These are phyloP conservation scores for Papilio xuthus DNA, from an alignment of 1,140 invertebrate genomes.

Conservation along the genomic window DNA sequence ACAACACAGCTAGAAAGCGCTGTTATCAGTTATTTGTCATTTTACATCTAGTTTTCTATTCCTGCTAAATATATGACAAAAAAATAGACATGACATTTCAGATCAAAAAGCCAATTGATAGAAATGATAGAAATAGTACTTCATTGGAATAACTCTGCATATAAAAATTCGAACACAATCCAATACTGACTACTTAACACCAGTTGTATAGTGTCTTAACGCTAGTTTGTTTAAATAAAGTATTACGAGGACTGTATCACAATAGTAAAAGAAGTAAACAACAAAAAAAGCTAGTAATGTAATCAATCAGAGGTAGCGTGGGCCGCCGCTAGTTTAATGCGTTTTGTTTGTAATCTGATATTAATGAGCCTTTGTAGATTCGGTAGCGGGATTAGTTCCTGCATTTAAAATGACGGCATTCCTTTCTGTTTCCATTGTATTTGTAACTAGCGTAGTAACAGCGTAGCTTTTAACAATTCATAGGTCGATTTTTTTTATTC, in stretches of 20 bases:
- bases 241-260: not conserved
- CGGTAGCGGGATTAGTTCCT: not conserved
- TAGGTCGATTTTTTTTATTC: not conserved
- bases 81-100: too few species aligned
- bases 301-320: slow-evolving; percentile 1
- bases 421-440: slow-evolving; percentile 2
- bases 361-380: slow-evolving; percentile 13
- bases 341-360: slow-evolving; percentile 20
- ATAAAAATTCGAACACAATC: too few species aligned
- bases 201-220: too few species aligned
- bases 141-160: too few species aligned
- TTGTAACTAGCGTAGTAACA: not conserved
- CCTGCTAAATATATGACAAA: too few species aligned
- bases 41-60: too few species aligned
- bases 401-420: not conserved
- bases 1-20: too few species aligned
- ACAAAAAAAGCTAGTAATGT: slow-evolving; percentile 20
- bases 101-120: too few species aligned
- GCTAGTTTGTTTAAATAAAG: too few species aligned
- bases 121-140: too few species aligned
- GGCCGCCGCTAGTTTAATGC: not conserved
- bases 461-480: not conserved
- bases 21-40: too few species aligned
- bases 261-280: slow-evolving; percentile 7
- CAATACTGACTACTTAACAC: too few species aligned